Evolutionary conservation across 1,140 invertebrate species (phyloP).

Genomic region (Zaprionus taronus): DNA sequence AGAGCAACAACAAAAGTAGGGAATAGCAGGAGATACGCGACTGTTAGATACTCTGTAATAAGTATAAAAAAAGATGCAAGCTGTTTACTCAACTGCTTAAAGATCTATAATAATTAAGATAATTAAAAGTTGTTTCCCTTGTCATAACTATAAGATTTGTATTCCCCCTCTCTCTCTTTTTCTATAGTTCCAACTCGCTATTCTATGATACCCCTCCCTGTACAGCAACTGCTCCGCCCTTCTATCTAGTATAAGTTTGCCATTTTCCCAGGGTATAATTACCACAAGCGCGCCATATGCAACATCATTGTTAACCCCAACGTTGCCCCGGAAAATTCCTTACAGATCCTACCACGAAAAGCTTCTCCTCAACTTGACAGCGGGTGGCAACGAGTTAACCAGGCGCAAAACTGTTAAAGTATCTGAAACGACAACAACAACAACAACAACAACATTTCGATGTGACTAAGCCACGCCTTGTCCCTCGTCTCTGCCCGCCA

Average conservation of each 20-base stretch:
- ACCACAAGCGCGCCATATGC: not conserved
- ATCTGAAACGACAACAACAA: slow-evolving; percentile 49
- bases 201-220: no score
- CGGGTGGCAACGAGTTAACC: slow-evolving; percentile 65
- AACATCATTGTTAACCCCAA: not conserved
- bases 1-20: slow-evolving; percentile 19
- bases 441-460: slow-evolving; percentile 28
- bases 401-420: slow-evolving; percentile 74
- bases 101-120: no score
- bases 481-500: not conserved
- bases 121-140: no score
- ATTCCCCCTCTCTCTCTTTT: not conserved
- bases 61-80: not conserved
- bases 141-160: no score
- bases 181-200: not conserved
- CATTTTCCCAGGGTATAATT: no score
- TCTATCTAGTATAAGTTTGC: no score
- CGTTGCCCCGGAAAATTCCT: not conserved
- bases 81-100: no score
- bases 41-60: slow-evolving; percentile 24
- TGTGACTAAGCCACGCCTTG: not conserved
- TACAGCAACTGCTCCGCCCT: no score
- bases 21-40: not conserved
- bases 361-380: slow-evolving; percentile 12
- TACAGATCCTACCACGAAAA: slow-evolving; percentile 4